Conservation (phyloP, 1,140 invertebrate species). For the Eupristina koningsbergeri region DNA sequence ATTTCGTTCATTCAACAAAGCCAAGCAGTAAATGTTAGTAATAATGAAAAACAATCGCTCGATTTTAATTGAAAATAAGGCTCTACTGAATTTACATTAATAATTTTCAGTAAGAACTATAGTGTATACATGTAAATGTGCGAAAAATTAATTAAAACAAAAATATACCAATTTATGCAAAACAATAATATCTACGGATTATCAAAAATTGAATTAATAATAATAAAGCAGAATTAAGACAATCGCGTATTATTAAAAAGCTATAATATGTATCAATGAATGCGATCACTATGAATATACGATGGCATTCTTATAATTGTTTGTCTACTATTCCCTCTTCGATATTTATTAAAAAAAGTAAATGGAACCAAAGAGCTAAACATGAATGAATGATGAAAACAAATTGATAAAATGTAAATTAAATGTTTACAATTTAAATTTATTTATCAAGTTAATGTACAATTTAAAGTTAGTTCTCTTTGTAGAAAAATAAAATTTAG, state of each 20-base stretch:
- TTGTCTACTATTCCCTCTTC: background rate
- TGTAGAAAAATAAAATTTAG: background rate
- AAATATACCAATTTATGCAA: background rate
- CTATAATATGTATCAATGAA: slow-evolving; percentile 25
- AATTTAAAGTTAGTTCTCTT: no score
- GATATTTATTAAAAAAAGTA: background rate
- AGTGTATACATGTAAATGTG: background rate
- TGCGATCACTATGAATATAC: background rate
- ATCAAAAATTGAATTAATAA: no score
- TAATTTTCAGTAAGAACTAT: background rate
- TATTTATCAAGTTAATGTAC: no score
- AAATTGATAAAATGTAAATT: background rate
- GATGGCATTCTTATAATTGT: background rate
- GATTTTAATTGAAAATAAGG: background rate
- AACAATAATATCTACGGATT: background rate
- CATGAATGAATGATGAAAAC: no score
- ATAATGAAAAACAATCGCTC: background rate
- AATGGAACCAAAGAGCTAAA: background rate
- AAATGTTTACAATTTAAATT: background rate
- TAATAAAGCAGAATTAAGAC: no score
- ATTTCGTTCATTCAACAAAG: background rate
- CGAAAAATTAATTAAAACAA: background rate
- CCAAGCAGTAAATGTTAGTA: background rate
- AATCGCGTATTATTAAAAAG: background rate
- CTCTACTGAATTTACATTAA: background rate